These are phyloP conservation scores for Mya arenaria DNA, from an alignment of 1,140 invertebrate species.

Conservation along the genomic window DNA sequence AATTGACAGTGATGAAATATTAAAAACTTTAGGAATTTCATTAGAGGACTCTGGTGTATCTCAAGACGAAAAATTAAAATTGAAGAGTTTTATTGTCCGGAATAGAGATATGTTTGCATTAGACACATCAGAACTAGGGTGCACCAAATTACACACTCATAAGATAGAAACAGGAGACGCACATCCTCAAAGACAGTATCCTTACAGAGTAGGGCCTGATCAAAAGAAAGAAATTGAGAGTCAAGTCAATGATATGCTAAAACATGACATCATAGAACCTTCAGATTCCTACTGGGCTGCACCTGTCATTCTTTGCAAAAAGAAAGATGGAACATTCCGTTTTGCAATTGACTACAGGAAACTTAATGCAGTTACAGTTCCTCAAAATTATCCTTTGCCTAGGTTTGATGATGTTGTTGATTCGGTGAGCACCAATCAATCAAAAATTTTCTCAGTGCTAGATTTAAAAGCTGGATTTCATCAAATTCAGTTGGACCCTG, in stretches of 20 bases:
- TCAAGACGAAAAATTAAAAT: not conserved
- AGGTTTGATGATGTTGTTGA: slow-evolving; percentile 53
- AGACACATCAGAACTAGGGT: slow-evolving; percentile 46
- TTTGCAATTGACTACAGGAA: slow-evolving; percentile 62
- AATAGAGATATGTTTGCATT: slow-evolving; percentile 40
- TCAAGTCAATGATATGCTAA: slow-evolving; percentile 55
- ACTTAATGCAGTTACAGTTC: slow-evolving; percentile 57
- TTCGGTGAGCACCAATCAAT: slow-evolving; percentile 42
- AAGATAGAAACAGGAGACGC: slow-evolving; percentile 50
- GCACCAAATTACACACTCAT: slow-evolving; percentile 35
- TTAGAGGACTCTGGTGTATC: not conserved
- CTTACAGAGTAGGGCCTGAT: slow-evolving; percentile 33
- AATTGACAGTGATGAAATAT: not conserved
- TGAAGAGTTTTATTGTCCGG: slow-evolving; percentile 11
- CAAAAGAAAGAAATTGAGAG: slow-evolving; percentile 46
- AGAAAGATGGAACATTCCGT: slow-evolving; percentile 43
- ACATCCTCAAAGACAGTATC: slow-evolving; percentile 32
- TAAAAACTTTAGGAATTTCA: slow-evolving; percentile 15
- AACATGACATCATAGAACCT: slow-evolving; percentile 58
- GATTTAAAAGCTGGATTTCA: slow-evolving; percentile 61
- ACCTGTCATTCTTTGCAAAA: slow-evolving; percentile 62
- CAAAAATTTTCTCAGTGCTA: slow-evolving; percentile 47
- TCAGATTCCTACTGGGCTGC: slow-evolving; percentile 44
- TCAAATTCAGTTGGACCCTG: slow-evolving; percentile 58
- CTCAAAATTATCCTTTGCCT: slow-evolving; percentile 47